These are phyloP conservation scores for Talpa occidentalis DNA, from an alignment of 2,113 vertebrate species.

Conservation along the genomic window DNA sequence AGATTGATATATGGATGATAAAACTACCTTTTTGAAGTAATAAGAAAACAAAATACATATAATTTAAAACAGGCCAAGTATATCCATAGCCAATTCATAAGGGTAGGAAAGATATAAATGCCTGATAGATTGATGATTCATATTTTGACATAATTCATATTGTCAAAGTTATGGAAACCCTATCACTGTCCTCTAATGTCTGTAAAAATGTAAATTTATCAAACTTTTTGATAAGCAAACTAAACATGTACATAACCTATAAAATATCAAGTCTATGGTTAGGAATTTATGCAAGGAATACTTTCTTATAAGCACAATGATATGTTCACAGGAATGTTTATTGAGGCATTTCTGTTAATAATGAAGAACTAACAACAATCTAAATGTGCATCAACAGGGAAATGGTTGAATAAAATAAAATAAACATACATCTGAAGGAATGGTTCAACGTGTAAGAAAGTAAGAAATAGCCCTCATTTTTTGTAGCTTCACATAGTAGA, in stretches of 20 bases:
- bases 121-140: background rate
- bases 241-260: background rate
- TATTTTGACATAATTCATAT: background rate
- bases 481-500: no score
- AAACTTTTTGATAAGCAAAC: background rate
- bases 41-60: background rate
- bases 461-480: no score
- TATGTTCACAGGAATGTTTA: background rate
- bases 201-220: background rate
- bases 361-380: no score
- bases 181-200: background rate
- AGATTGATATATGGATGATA: background rate
- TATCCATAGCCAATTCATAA: background rate
- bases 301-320: background rate
- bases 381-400: no score
- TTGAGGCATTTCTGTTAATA: no score
- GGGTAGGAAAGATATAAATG: background rate
- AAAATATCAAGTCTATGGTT: background rate
- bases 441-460: no score
- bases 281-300: background rate
- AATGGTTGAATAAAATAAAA: no score
- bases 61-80: background rate
- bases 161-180: background rate
- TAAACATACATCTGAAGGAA: no score
- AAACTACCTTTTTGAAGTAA: constrained; percentile 29